phyloP scores from a whole-genome alignment of 2,113 vertebrate genomes.

The Podarcis muralis region DNA sequence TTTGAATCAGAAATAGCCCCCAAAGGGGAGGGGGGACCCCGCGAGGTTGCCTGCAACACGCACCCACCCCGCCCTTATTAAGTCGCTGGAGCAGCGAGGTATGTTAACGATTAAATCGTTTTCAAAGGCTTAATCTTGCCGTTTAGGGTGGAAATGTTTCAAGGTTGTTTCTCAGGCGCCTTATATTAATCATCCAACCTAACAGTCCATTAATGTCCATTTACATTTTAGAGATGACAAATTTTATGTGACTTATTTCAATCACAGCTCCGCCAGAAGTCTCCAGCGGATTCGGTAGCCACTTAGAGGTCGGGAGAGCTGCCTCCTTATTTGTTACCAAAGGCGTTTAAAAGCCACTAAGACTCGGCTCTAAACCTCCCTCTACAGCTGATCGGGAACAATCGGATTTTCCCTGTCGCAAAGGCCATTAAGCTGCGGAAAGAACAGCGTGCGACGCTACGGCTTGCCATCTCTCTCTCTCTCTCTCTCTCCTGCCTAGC shows the following conservation, averaged over 20 bases:
- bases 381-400: neutral
- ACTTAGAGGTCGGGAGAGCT: constrained; percentile 71
- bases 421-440: neutral
- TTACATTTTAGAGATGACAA: constrained; percentile 78
- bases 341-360: constrained; percentile 49
- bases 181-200: constrained; percentile 74
- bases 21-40: neutral
- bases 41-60: neutral
- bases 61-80: neutral
- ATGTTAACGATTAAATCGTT: constrained; percentile 74
- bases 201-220: constrained; percentile 77
- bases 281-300: constrained; percentile 66
- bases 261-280: constrained; percentile 63
- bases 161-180: constrained; percentile 71
- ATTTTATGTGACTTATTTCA: constrained; percentile 79
- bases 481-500: too few relatives aligned
- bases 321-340: constrained; percentile 74
- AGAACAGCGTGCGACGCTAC: neutral
- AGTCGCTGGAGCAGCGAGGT: constrained; percentile 56
- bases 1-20: neutral
- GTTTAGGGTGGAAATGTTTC: constrained; percentile 70
- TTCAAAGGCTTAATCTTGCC: constrained; percentile 73
- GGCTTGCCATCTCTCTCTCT: neutral
- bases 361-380: constrained; percentile 8
- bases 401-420: neutral